Base-by-base conservation (phyloP, 2,888 invertebrate genomes). In the Torymus tubicola region DNA sequence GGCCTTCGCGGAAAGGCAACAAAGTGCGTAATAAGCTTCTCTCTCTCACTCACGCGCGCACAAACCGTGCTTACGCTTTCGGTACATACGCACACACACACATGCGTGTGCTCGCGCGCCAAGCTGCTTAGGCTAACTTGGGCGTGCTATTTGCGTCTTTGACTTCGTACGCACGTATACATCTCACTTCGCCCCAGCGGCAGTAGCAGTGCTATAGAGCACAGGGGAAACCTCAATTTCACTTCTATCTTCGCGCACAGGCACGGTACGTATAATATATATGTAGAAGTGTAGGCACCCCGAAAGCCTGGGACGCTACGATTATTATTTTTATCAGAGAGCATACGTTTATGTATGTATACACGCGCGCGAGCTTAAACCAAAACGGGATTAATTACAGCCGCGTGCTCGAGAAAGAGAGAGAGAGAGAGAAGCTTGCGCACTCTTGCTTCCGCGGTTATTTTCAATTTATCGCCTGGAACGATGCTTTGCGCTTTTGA, bases 111-210 rank as follows among this genome's bases (percentile, higher is more conserved):
- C 50, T 24, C 31, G 11, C 72, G 18, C 52, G 84, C 84, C 86
- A 87, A 86, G 85, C 86, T 86, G 86, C 89, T 90, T 90, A 90
- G 90, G 89, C 90, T 90, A 90, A 90, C 85, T 90, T 90, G 88
- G 89, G 90, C 88, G 87, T 87, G 89, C 90, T 90, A 90, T 90
- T 90, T 90, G 86, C 88, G 90, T 90, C 90, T 88, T 87, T 5
- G 87, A 89, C 88, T 89, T 88, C 88, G 88, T 88, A 31, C 31
- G 86, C 86, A 87, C 88, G 88, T 88, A 87, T 88, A 87, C 86
- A 87, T 88, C 87, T 87, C 84, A 84, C 84, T 86, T 81, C 77
- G 64, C 13, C 57, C 53, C 14, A 55, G 31, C 13, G 4, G 31
- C 10, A 55, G 21, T n/a, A 10, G 21, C 31, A 21, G 21, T 21